These are phyloP conservation scores for Ariopsis seemanni DNA, from an alignment of 2,113 vertebrate species.

Conservation along the genomic window DNA sequence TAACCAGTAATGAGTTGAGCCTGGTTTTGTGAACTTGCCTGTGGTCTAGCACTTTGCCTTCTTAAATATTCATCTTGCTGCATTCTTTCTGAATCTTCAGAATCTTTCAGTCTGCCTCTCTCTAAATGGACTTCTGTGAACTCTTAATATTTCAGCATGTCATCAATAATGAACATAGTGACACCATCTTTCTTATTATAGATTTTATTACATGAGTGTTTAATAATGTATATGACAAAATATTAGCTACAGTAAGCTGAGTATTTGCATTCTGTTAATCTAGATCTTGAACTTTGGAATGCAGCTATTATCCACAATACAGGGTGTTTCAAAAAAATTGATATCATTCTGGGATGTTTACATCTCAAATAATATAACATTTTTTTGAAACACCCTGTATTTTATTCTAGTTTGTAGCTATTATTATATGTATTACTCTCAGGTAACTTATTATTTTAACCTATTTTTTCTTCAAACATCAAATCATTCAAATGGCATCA, in stretches of 20 bases:
- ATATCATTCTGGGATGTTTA: too few relatives aligned
- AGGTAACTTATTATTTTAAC: neutral
- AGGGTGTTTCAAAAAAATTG: too few relatives aligned
- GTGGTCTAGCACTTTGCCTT: slow-evolving; percentile 1
- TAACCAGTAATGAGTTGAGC: slow-evolving; percentile 51
- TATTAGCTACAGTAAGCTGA: slow-evolving; percentile 35
- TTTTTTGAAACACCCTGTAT: neutral
- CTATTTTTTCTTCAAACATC: neutral
- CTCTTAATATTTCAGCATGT: slow-evolving; percentile 47
- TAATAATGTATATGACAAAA: slow-evolving; percentile 48
- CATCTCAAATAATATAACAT: too few relatives aligned
- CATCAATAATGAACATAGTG: slow-evolving; percentile 49
- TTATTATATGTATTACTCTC: neutral
- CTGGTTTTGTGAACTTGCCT: neutral
- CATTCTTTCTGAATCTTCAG: neutral
- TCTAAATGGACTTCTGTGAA: slow-evolving; percentile 4
- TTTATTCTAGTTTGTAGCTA: neutral
- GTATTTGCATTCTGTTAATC: slow-evolving; percentile 23
- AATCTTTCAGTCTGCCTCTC: neutral
- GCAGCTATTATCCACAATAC: neutral
- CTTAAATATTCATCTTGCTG: slow-evolving; percentile 35
- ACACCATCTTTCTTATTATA: slow-evolving; percentile 40
- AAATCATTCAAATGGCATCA: neutral
- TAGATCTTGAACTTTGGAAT: neutral
- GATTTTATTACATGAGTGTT: slow-evolving; percentile 38